Evolutionary conservation across 2,113 vertebrate species (phyloP), one percentile per base, ranked within the genome.

Genomic region (Corythornis vintsioides): DNA sequence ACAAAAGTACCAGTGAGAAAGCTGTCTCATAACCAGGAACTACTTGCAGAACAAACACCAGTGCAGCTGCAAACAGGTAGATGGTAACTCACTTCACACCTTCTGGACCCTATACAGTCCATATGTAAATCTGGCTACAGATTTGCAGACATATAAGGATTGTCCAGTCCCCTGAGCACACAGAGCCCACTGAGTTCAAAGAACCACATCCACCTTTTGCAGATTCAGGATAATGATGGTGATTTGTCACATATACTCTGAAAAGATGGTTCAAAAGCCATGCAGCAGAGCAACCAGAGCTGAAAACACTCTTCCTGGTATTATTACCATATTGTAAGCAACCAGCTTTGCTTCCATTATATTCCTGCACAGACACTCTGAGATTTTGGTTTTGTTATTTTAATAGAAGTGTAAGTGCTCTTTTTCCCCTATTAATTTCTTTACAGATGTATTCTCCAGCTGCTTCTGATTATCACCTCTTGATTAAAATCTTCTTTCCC

Each of bases 371-470:
- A 85, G 71, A 48, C 40, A 48, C 13, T 20, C 26, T 14, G 26
- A 66, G 12, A 4, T 29, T 50, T 76, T 59, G 3, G 1, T 55
- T 55, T 52, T 73, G 53, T 90, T 92, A 38, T 70, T 92, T 95
- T 92, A 86, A 73, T 48, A 79, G 67, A 88, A 57, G 45, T 6
- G 1, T 24, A 76, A 69, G 19, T 2, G 3, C 3, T 92, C 24
- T 69, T 47, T 80, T 29, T 94, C 89, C 89, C 83, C 82, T 35
- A 81, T 88, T 83, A 91, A 71, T 64, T 48, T 86, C 22, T 80
- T 77, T 76, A 83, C 11, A 70, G 74, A 57, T 0, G 0, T 70
- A 66, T 76, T 92, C 89, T 86, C 48, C 48, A 78, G 53, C 72
- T 47, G 33, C 38, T 86, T 83, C 40, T 67, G 60, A 88, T 81